Percentiles rank a stretch among this genome's conserved stretches.
Evolutionary conservation across 2,888 invertebrate species (phyloP).

Genomic region (Iselma pallidipennis): DNA sequence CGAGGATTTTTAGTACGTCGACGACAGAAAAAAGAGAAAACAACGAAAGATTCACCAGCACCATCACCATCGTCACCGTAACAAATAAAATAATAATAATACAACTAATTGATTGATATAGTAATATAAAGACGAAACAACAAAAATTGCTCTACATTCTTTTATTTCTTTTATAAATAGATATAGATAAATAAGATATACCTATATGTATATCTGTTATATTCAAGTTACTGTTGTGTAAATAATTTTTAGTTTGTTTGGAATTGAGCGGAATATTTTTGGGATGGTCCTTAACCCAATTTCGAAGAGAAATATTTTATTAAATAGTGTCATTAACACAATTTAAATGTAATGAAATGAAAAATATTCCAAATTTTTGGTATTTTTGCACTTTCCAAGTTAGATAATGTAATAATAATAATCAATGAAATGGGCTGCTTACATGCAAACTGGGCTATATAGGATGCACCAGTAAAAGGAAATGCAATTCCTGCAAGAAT

Average conservation of each 20-base stretch:
- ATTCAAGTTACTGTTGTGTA: background rate
- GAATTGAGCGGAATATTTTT: slow-evolving; percentile 4
- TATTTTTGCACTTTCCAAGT: slow-evolving; percentile 19
- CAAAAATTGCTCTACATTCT: too few relatives aligned
- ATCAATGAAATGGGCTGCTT: too few relatives aligned
- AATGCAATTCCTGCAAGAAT: too few relatives aligned
- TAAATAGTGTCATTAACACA: background rate
- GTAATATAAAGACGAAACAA: too few relatives aligned
- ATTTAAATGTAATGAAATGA: background rate
- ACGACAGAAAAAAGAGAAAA: slow-evolving; percentile 52
- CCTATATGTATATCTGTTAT: too few relatives aligned
- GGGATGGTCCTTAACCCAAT: background rate
- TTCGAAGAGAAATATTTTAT: background rate
- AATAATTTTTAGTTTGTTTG: background rate
- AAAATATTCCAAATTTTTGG: slow-evolving; percentile 1
- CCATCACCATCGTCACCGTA: background rate
- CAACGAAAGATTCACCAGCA: slow-evolving; percentile 5
- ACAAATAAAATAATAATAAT: background rate
- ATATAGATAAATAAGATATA: too few relatives aligned
- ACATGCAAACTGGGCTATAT: too few relatives aligned
- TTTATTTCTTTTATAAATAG: too few relatives aligned
- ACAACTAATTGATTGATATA: too few relatives aligned
- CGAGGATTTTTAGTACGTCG: slow-evolving; percentile 61
- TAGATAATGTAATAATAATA: too few relatives aligned
- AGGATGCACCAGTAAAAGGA: too few relatives aligned